Conservation (phyloP, 1,140 invertebrate species). For the Polyergus mexicanus region DNA sequence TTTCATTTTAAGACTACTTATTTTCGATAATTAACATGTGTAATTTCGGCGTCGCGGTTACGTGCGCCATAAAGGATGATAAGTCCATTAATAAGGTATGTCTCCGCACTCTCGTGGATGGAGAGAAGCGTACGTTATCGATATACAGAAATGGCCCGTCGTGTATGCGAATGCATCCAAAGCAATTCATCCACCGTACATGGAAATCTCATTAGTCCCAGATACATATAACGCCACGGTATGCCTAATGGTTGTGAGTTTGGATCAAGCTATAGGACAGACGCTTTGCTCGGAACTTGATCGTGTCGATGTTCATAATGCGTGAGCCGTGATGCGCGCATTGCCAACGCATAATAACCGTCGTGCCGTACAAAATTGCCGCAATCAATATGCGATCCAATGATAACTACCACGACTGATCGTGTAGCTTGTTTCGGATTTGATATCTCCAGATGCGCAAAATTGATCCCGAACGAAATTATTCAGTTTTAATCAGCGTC, state of each 20-base stretch:
- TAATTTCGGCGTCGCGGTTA: conserved; percentile 15
- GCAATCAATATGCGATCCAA: conserved; percentile 51
- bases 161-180: conserved; percentile 66
- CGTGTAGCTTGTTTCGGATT: conserved; percentile 21
- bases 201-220: conserved; percentile 78
- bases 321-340: conserved; percentile 70
- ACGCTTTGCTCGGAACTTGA: conserved; percentile 75
- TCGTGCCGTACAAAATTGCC: conserved; percentile 51
- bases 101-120: conserved; percentile 23
- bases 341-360: conserved; percentile 74
- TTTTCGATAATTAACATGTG: conserved; percentile 24
- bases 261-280: conserved; percentile 72
- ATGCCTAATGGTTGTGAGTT: conserved; percentile 76
- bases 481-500: background rate
- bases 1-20: background rate
- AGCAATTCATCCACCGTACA: conserved; percentile 76
- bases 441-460: conserved; percentile 28
- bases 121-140: conserved; percentile 40
- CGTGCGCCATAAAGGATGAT: conserved; percentile 9
- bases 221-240: conserved; percentile 70
- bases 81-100: conserved; percentile 62
- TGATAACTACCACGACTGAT: conserved; percentile 32
- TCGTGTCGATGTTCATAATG: conserved; percentile 73
- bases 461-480: background rate
- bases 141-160: conserved; percentile 52